Evolutionary conservation across 2,888 invertebrate species (phyloP), one percentile per base, ranked within the genome.

Genomic region (Eustalomyia histrio): DNA sequence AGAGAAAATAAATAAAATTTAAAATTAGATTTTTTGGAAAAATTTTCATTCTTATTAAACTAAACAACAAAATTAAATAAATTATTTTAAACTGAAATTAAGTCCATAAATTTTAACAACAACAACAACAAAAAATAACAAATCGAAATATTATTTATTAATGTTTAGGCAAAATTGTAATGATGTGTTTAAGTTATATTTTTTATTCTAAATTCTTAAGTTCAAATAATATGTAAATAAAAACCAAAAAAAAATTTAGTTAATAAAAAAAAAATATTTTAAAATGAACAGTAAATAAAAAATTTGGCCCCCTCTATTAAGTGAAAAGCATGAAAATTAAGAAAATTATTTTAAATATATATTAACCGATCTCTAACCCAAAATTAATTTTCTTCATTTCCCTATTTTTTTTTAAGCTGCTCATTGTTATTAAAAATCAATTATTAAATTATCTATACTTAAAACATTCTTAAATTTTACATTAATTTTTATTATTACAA

Each of bases 61-160:
- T 1, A 61, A 55, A 68, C 10, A 73, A 33, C 47, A 17, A 57
- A 76, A 76, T 24, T 12, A 65, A 57, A 18, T 1, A 60, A 14
- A 35, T 33, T 71, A 79, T 61, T 47, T 71, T 55, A 43, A 63
- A 67, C 24, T 35, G 17, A 61, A 64, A n/a, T 63, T 57, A 67
- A 80, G 69, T 84, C 83, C 83, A 81, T 83, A 83, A 85, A 84
- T 83, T 83, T 85, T 84, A 85, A 84, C 83, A 84, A 72, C 67
- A 76, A 71, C 84, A 85, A 84, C 83, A 84, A 72, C 67, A 76
- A 71, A 58, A 73, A 69, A 10, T 60, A 64, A 47, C 68, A 65
- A 64, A 86, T 84, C 84, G 83, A 83, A 71, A 61, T 61, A 64
- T 63, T 61, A 72, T 86, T 83, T 67, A 60, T 80, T n/a, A n/a